These are phyloP conservation scores for Etheostoma nigrum DNA, from an alignment of 2,797 vertebrate species.

Conservation along the genomic window DNA sequence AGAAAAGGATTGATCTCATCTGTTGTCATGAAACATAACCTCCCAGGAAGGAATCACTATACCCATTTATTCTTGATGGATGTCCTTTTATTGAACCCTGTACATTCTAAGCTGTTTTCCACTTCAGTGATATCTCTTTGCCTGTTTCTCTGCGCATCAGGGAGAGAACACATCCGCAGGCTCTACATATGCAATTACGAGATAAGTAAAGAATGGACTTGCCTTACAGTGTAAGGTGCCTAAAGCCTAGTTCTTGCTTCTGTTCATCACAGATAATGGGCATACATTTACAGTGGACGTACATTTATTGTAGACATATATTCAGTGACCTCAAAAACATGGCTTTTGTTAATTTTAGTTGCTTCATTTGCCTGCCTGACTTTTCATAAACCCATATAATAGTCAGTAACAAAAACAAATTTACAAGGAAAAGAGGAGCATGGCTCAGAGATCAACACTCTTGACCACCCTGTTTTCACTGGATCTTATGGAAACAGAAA, in stretches of 20 bases:
- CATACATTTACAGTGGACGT: constrained; percentile 9
- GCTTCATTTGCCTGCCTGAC: neutral
- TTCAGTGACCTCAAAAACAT: neutral
- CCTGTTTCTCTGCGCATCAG: constrained; percentile 18
- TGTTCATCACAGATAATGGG: constrained; percentile 57
- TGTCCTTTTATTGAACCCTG: constrained; percentile 64
- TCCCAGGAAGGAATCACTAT: neutral
- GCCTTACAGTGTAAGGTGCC: constrained; percentile 45
- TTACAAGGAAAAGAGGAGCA: neutral
- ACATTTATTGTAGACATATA: constrained; percentile 6
- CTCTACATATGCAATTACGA: constrained; percentile 66
- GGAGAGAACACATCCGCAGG: constrained; percentile 47
- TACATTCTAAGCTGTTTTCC: constrained; percentile 7
- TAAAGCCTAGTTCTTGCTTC: constrained; percentile 38
- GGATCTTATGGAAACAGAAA: constrained; percentile 5
- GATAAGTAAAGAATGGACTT: constrained; percentile 68
- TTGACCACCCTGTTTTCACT: neutral
- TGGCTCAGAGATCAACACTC: neutral
- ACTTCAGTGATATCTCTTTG: constrained; percentile 48
- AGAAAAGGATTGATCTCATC: constrained; percentile 14
- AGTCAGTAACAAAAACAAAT: neutral
- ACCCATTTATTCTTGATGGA: constrained; percentile 22
- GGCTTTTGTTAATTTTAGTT: neutral
- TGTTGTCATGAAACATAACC: constrained; percentile 10
- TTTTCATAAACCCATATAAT: neutral